These are phyloP conservation scores for Borostomias antarcticus DNA, from an alignment of 2,797 vertebrate genomes.

Conservation along the genomic window DNA sequence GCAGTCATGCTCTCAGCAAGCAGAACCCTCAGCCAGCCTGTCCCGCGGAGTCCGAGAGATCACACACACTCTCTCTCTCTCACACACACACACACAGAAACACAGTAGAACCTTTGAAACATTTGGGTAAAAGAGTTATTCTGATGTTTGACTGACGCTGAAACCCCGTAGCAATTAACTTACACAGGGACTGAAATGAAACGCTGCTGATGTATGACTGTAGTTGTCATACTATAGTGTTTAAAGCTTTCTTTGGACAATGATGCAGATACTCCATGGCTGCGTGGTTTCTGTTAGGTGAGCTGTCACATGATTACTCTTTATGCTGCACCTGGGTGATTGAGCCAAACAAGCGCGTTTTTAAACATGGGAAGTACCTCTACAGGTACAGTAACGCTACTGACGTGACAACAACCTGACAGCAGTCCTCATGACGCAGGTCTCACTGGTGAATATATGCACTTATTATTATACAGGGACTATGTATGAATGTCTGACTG, in stretches of 20 bases:
- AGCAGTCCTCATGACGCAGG: too few species aligned
- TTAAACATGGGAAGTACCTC: not conserved
- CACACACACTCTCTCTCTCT: not conserved
- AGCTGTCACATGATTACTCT: not conserved
- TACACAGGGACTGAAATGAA: constrained; percentile 25
- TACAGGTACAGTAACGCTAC: not conserved
- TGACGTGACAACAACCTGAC: not conserved
- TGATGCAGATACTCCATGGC: constrained; percentile 29
- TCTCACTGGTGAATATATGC: too few species aligned
- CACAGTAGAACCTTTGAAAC: constrained; percentile 30
- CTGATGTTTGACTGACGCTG: constrained; percentile 48
- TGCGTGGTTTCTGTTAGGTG: constrained; percentile 12
- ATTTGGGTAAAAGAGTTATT: constrained; percentile 27
- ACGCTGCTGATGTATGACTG: not conserved
- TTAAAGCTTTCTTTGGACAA: not conserved
- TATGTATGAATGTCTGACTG: too few species aligned
- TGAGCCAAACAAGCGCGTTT: too few species aligned
- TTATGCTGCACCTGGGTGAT: constrained; percentile 21
- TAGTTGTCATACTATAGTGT: constrained; percentile 26
- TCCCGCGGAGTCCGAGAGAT: constrained; percentile 45
- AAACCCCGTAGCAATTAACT: constrained; percentile 50
- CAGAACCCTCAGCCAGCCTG: constrained; percentile 57
- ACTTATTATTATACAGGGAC: too few species aligned
- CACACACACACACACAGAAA: not conserved
- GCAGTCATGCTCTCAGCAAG: constrained; percentile 59